Base-by-base conservation (phyloP, 2,797 vertebrate genomes). In the Graptemys geographica region DNA sequence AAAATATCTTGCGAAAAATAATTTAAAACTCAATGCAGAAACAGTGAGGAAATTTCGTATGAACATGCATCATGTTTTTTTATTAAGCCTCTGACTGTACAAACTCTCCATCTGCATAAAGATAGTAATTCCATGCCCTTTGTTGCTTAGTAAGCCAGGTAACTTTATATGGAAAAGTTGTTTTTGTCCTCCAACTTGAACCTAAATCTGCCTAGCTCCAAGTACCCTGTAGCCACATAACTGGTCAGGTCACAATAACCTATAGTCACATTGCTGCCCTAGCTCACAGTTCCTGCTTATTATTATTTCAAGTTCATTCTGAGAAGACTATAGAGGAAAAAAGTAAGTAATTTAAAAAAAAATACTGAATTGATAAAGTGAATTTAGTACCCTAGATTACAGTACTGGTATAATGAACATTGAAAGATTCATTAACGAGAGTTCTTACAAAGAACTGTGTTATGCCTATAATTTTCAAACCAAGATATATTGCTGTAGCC, bases 401-500 rank as follows among this genome's bases (percentile, higher is more conserved):
- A 93, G n/a, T 91, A 87, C 65, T 81, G 28, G 33, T 72, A 83
- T 83, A 92, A 62, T 81, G 90, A 83, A 88, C 87, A 82, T 79
- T 59, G 28, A 87, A 88, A 88, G 44, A 55, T 53, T 94, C 59
- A 69, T 92, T 52, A 81, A 10, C n/a, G 28, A 80, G 56, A 82
- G 91, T 23, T 89, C 56, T 81, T 90, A 83, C 65, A 79, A 93
- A 86, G 52, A 82, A 85, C 83, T 96, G 86, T 74, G 16, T 81
- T 87, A 56, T 41, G 47, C 88, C 52, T 89, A 10, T 76, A 88
- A 44, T 25, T 80, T 94, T 95, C 86, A 91, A 91, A 95, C 44
- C 27, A 87, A 78, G 94, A 80, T 96, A 65, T 11, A 76, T 47
- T 87, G 13, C 8, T 90, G 16, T 59, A 87, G 25, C 3, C 90